A percentile compares a stretch with the other conserved stretches of the same genome.
phyloP scores from a whole-genome alignment of 2,113 vertebrate species.

The Cygnus atratus region DNA sequence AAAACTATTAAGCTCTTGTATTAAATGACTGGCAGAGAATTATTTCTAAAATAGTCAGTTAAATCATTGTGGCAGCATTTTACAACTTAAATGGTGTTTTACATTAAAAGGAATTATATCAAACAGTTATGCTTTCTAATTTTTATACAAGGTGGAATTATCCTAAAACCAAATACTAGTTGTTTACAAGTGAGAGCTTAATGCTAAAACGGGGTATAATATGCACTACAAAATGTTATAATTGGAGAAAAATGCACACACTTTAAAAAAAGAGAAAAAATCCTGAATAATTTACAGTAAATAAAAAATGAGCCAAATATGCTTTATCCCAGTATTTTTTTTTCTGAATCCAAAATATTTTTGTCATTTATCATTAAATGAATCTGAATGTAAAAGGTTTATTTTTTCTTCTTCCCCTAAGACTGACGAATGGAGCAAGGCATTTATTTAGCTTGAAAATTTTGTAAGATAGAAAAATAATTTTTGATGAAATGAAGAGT shows the following conservation, averaged over 20 bases:
- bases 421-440: too few species aligned
- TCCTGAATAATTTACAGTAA: not conserved
- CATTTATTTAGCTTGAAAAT: not conserved
- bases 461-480: not conserved
- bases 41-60: not conserved
- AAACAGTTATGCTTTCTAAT: not conserved
- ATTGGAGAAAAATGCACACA: not conserved
- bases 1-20: not conserved
- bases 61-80: conserved; percentile 1
- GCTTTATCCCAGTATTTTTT: not conserved
- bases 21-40: conserved; percentile 3
- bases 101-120: not conserved
- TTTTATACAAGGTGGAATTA: conserved; percentile 37
- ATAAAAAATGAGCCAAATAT: not conserved
- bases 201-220: not conserved
- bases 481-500: not conserved
- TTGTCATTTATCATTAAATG: not conserved
- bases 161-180: not conserved
- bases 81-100: not conserved
- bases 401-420: too few species aligned
- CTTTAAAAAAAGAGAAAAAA: not conserved
- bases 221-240: not conserved
- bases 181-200: not conserved
- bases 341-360: not conserved
- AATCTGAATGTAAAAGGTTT: not conserved